Percentiles rank a stretch among this genome's conserved stretches.
phyloP scores from a whole-genome alignment of 2,113 vertebrate genomes.

The Megaceryle maxima region DNA sequence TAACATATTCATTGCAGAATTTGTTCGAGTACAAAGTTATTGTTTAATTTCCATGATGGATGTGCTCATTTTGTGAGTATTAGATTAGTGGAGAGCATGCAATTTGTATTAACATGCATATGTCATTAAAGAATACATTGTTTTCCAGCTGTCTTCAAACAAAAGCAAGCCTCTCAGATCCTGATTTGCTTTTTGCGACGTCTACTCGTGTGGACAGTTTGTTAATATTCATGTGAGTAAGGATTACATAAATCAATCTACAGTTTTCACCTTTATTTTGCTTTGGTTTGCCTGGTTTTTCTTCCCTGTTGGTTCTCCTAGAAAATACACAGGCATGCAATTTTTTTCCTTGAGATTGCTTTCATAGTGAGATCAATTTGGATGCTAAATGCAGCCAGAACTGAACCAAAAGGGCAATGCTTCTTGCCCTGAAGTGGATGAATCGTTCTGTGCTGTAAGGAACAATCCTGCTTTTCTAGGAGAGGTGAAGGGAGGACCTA shows the following conservation, averaged over 20 bases:
- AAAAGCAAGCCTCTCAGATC: conserved; percentile 18
- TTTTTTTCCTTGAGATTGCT: not conserved
- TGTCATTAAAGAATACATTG: conserved; percentile 58
- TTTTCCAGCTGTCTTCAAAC: conserved; percentile 55
- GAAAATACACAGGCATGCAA: not conserved
- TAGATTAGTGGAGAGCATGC: conserved; percentile 68
- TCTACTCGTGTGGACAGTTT: not conserved
- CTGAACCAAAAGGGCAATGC: conserved; percentile 2
- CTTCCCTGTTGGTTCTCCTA: not conserved
- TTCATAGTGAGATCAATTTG: not conserved
- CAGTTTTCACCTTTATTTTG: conserved; percentile 7
- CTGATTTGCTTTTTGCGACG: not conserved
- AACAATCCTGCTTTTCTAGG: not conserved
- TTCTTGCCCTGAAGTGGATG: not conserved
- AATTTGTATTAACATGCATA: conserved; percentile 61
- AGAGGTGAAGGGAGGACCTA: not conserved
- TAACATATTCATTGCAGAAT: conserved; percentile 61
- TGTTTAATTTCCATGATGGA: conserved; percentile 69
- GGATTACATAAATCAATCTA: not conserved
- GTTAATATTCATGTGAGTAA: conserved; percentile 3
- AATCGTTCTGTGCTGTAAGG: not conserved
- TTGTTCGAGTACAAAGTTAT: conserved; percentile 62
- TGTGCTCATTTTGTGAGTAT: conserved; percentile 69
- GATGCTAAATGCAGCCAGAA: conserved; percentile 14
- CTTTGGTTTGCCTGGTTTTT: not conserved